Conservation (phyloP, 2,888 invertebrate genomes). For the Plagodis dolabraria region DNA sequence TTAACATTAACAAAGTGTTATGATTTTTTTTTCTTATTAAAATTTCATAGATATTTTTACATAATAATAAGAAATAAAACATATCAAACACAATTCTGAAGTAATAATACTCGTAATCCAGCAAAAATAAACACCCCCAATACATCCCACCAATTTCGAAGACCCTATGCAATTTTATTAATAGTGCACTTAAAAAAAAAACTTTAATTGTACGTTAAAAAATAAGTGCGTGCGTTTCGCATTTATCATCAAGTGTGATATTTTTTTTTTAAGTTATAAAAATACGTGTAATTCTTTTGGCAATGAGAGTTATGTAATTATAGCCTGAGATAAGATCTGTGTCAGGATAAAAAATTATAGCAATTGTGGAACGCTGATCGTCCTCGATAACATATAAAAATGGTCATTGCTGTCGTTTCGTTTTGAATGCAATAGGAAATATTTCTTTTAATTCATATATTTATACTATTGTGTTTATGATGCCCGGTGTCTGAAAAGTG, state of each 20-base stretch:
- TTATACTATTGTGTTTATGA: too few species aligned
- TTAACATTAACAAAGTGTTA: too few species aligned
- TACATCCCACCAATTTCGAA: too few species aligned
- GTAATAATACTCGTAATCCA: too few species aligned
- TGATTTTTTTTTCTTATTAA: too few species aligned
- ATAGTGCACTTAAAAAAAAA: conserved; percentile 10
- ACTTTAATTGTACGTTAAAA: conserved; percentile 10
- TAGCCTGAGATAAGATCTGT: conserved; percentile 7
- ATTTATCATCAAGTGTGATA: conserved; percentile 7
- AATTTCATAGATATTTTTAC: too few species aligned
- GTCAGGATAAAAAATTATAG: conserved; percentile 7
- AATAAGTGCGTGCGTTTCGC: not conserved
- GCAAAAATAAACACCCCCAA: too few species aligned
- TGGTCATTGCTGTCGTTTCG: conserved; percentile 5
- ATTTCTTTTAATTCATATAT: too few species aligned
- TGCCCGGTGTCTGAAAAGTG: too few species aligned
- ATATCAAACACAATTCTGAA: too few species aligned
- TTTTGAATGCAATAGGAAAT: not conserved
- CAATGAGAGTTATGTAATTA: conserved; percentile 15
- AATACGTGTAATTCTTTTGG: not conserved
- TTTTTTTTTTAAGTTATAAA: not conserved
- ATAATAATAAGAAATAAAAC: too few species aligned
- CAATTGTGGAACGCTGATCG: conserved; percentile 1
- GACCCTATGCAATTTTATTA: conserved; percentile 1
- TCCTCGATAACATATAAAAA: conserved; percentile 7